Evolutionary conservation across 35 echinoderm and acorn worm species (phyloP), one percentile per base, ranked within the genome.

Genomic region (Stichopus chloronotus): DNA sequence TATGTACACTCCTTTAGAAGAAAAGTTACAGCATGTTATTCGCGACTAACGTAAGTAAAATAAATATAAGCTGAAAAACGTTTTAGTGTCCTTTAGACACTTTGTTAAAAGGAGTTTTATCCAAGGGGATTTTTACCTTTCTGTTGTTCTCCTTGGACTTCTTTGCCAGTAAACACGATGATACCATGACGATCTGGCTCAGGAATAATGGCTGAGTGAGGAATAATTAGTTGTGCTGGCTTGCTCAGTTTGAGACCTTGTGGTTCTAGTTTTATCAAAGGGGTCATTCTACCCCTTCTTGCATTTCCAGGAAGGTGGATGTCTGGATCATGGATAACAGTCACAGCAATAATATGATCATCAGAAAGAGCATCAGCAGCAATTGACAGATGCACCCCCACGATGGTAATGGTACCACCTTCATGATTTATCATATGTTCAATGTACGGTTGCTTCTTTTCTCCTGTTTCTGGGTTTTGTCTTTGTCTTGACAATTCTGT

Each of bases 191-290:
- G 30, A 43, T 43, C 30, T 43, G 30, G 80, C 79, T 6, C 53
- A 16, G 25, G 79, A 16, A 82, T 82, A 54, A 82, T 25, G 12
- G 79, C 79, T 14, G 20, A 82, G 14, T 82, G 79, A 82, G 79
- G 79, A 52, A 82, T 53, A 24, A 53, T 30, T 53, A 82, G 79
- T 16, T 53, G 5, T 12, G 25, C 22, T 54, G 79, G 16, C 53
- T 53, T 82, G 23, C 17, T 10, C 9, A 82, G 14, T 52, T 12
- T 56, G 19, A 83, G 55, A 53, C 80, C 80, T 7, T 55, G 9
- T 55, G 80, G 80, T 83, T 83, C 80, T 52, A 83, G 80, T 8
- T 55, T 43, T 14, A 83, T 55, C 11, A 83, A 10, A 11, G 80
- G 12, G 4, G 61, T 65, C 61, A 65, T 65, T 65, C 61, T 16